A percentile compares a stretch with the other conserved stretches of the same genome.
phyloP scores from a whole-genome alignment of 1,140 invertebrate species.

The Centruroides sculpturatus region DNA sequence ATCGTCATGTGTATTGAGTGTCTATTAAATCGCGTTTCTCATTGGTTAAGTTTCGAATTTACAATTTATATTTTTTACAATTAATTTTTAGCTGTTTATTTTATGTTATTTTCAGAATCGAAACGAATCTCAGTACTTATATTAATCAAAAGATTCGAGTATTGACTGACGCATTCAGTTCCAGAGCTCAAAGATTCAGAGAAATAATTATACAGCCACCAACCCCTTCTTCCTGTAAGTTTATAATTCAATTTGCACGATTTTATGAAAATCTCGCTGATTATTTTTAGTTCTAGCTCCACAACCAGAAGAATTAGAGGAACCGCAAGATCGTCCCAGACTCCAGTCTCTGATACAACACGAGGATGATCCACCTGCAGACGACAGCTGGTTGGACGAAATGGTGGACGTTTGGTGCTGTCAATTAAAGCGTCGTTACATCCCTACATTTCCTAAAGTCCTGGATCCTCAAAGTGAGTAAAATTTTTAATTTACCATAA shows the following conservation, averaged over 20 bases:
- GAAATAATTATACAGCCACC: conserved; percentile 41
- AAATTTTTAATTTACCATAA: too few species aligned
- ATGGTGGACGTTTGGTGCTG: conserved; percentile 3
- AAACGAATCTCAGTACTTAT: conserved; percentile 12
- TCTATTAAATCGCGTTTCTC: too few species aligned
- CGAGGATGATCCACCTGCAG: conserved; percentile 67
- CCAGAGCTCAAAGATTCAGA: conserved; percentile 38
- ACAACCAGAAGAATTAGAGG: conserved; percentile 3
- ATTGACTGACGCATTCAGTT: conserved; percentile 41
- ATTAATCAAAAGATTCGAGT: conserved; percentile 32
- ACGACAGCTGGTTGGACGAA: conserved; percentile 40
- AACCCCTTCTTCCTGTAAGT: conserved; percentile 38
- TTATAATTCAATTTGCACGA: background rate
- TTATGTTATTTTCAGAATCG: background rate
- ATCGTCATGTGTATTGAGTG: too few species aligned
- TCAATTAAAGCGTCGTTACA: conserved; percentile 1
- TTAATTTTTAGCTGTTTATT: too few species aligned
- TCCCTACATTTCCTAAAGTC: conserved; percentile 7
- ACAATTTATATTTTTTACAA: too few species aligned
- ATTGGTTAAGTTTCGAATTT: too few species aligned
- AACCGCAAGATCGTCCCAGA: background rate
- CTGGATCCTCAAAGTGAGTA: conserved; percentile 20
- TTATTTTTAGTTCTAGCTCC: conserved; percentile 3
- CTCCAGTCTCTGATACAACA: conserved; percentile 7
- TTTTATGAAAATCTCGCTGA: background rate